phyloP scores from a whole-genome alignment of 2,113 vertebrate species.

The Raja brachyura region DNA sequence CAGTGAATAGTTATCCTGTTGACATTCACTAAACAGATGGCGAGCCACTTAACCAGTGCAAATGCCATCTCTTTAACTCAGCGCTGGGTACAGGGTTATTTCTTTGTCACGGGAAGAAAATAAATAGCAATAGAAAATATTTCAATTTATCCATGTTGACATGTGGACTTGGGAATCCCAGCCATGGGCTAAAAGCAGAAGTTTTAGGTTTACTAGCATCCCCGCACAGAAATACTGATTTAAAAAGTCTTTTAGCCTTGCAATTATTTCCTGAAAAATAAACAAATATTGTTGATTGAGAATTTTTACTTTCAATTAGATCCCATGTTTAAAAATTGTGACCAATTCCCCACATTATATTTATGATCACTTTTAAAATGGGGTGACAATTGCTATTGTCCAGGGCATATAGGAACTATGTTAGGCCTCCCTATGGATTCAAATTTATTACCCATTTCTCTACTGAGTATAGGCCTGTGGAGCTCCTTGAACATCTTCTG shows the following conservation, averaged over 20 bases:
- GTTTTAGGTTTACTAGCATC: not conserved
- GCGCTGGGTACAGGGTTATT: not conserved
- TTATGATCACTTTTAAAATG: not conserved
- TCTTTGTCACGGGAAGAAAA: not conserved
- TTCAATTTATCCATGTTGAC: not conserved
- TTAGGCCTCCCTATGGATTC: not conserved
- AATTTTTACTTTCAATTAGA: not conserved
- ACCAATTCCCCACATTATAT: not conserved
- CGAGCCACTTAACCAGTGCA: not conserved
- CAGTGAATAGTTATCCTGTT: not conserved
- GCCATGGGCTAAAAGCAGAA: not conserved
- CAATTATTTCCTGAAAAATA: not conserved
- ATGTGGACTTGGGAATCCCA: not conserved
- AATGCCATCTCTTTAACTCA: not conserved
- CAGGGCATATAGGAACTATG: not conserved
- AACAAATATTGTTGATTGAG: not conserved
- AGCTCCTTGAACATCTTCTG: not conserved
- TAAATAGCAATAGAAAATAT: not conserved
- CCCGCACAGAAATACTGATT: not conserved
- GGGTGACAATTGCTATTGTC: not conserved
- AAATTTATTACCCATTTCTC: not conserved
- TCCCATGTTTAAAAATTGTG: not conserved
- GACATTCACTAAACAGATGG: not conserved
- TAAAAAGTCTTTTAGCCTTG: not conserved
- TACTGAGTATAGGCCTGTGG: not conserved